Conservation (phyloP, 2,797 vertebrate species). For the Diplodus puntazzo region DNA sequence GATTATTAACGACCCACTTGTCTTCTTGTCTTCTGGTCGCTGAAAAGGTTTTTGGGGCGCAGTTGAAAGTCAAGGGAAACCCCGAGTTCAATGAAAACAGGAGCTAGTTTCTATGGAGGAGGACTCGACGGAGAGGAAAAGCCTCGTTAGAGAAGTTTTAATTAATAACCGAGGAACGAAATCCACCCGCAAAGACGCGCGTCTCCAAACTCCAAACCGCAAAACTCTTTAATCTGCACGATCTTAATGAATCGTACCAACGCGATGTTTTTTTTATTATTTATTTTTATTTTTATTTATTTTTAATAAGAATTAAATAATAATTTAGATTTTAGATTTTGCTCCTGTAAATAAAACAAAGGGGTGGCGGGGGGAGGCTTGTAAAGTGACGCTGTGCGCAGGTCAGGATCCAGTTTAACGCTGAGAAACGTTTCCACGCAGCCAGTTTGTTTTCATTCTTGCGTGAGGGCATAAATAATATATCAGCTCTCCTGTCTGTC, state of each 20-base stretch:
- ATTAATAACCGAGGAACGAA: slow-evolving; percentile 31
- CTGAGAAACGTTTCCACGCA: slow-evolving; percentile 49
- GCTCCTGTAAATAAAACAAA: slow-evolving; percentile 54
- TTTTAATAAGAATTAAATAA: slow-evolving; percentile 20
- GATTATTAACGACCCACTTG: slow-evolving; percentile 76
- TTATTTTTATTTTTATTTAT: too few relatives aligned
- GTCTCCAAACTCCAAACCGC: neutral
- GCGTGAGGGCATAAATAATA: slow-evolving; percentile 78
- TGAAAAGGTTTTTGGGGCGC: slow-evolving; percentile 52
- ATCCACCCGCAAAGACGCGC: neutral
- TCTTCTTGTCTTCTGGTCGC: slow-evolving; percentile 60
- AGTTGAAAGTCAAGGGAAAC: slow-evolving; percentile 64
- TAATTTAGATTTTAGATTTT: slow-evolving; percentile 26
- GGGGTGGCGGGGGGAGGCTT: neutral
- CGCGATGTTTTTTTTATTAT: neutral
- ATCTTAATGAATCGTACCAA: neutral
- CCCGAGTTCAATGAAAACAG: slow-evolving; percentile 58
- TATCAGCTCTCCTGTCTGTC: slow-evolving; percentile 74
- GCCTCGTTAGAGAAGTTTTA: neutral
- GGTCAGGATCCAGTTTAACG: slow-evolving; percentile 57
- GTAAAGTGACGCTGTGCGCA: slow-evolving; percentile 27
- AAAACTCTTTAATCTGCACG: neutral
- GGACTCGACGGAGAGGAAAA: slow-evolving; percentile 17
- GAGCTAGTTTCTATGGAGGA: slow-evolving; percentile 30
- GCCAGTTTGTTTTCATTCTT: slow-evolving; percentile 76